Conservation (phyloP, 2,113 vertebrate species). For the Ceuthmochares aereus region DNA sequence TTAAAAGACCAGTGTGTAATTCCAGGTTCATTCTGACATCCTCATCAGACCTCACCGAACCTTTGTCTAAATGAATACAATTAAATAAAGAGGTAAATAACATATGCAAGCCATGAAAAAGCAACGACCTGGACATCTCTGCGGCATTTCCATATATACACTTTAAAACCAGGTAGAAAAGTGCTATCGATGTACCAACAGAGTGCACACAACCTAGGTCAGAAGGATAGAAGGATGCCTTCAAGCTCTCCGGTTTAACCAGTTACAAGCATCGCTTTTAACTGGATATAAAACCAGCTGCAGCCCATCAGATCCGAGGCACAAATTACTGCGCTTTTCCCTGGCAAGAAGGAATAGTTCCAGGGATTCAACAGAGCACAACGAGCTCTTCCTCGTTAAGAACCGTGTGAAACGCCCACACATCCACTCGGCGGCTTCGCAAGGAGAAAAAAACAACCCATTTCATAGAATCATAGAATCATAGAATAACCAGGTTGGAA, state of each 20-base stretch:
- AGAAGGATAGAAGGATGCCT: accelerated
- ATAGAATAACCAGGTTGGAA: too few species aligned
- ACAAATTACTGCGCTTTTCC: neutral
- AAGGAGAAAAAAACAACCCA: neutral
- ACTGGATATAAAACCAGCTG: neutral
- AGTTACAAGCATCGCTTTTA: accelerated
- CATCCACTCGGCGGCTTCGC: neutral
- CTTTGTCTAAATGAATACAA: neutral
- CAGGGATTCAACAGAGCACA: neutral
- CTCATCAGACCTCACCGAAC: neutral
- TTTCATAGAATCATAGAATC: too few species aligned
- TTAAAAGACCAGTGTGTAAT: neutral
- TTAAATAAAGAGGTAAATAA: neutral
- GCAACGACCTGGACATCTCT: neutral
- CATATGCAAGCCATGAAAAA: neutral
- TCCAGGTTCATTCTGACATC: neutral
- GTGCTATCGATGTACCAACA: neutral
- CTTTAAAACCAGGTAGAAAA: neutral
- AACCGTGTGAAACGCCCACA: accelerated
- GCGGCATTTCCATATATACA: neutral
- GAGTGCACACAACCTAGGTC: neutral
- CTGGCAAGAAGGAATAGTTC: neutral
- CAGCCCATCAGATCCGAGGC: neutral
- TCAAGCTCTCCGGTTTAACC: neutral
- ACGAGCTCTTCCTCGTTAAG: neutral